phyloP scores from a whole-genome alignment of 2,888 invertebrate species.

The Drosophila merina region DNA sequence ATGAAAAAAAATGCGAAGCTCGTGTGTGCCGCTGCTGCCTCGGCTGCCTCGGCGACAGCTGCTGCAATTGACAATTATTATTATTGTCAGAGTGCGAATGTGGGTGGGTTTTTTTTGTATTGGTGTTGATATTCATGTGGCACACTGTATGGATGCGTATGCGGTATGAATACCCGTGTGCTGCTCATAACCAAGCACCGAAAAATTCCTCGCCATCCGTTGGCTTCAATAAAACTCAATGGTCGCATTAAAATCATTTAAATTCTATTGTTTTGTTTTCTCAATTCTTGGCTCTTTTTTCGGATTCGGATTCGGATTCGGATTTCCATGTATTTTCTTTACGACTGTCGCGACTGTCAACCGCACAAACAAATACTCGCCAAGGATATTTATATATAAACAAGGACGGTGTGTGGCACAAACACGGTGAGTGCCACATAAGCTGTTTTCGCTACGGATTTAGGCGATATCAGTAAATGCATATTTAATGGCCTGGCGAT shows the following conservation, averaged over 20 bases:
- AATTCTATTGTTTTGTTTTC: slow-evolving; percentile 75
- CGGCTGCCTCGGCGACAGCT: slow-evolving; percentile 63
- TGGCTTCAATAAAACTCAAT: slow-evolving; percentile 76
- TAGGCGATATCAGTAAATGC: slow-evolving; percentile 75
- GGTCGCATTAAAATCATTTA: slow-evolving; percentile 81
- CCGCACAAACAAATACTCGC: slow-evolving; percentile 18
- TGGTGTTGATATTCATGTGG: slow-evolving; percentile 65
- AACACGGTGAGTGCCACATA: slow-evolving; percentile 60
- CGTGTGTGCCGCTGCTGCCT: slow-evolving; percentile 22
- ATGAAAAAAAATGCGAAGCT: slow-evolving; percentile 50
- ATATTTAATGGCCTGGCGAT: slow-evolving; percentile 77
- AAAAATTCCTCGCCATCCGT: slow-evolving; percentile 42
- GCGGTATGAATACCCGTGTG: slow-evolving; percentile 38
- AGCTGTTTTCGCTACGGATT: slow-evolving; percentile 75
- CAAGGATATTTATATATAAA: not conserved
- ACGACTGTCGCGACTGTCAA: slow-evolving; percentile 42
- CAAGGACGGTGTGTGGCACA: slow-evolving; percentile 14
- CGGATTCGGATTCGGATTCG: slow-evolving; percentile 37
- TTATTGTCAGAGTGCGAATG: slow-evolving; percentile 73
- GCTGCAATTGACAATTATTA: slow-evolving; percentile 79
- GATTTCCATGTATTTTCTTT: slow-evolving; percentile 58
- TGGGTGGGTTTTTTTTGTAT: not conserved
- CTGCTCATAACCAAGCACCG: slow-evolving; percentile 59
- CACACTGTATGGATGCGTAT: not conserved
- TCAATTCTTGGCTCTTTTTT: slow-evolving; percentile 40